Base-by-base conservation (phyloP, 2,888 invertebrate species). In the Coenonympha arcania region DNA sequence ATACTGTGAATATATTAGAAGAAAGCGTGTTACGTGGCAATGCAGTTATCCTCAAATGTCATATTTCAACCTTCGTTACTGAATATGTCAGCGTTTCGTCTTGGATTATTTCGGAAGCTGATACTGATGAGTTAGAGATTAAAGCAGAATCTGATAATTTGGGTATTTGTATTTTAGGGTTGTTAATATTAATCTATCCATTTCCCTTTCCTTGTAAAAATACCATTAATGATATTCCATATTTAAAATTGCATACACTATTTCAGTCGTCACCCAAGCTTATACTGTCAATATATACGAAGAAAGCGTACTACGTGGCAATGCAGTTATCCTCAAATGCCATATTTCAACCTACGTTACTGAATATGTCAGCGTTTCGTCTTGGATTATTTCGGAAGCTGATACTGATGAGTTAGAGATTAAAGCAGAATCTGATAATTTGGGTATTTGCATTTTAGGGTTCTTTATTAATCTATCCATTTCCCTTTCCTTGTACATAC, bases 311-410 rank as follows among this genome's bases (percentile, higher is more conserved):
- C 89, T 95, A 68, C 91, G 93, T 71, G 95, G 95, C 69, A 96
- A 96, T 82, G 92, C 95, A 62, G 95, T 93, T 65, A 92, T 95
- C 79, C 88, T 95, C 71, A 95, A 95, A 90, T 95, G 95, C 88
- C 94, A 95, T 87, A 95, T 95, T 79, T 95, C 95, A 64, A 94
- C 94, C 79, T 95, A 95, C 85, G 95, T 95, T 64, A 93, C 94
- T 69, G 95, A 95, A 88, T 95, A 94, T 85, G 95, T 95, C 69
- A 90, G 89, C 76, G 94, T 95, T 62, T 91, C 91, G 62, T 92
- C 94, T 70, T 95, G 95, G 95, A 89, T 94, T 73, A 92, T 94
- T 80, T 92, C 93, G 71, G 92, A 92, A 76, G 89, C 88, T 26
- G 81, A 79, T 45, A 68, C 60, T 30, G 73, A 78, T 58, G 75